Evolutionary conservation across 2,797 vertebrate species (phyloP).

Genomic region (Halcyon leucocephala): DNA sequence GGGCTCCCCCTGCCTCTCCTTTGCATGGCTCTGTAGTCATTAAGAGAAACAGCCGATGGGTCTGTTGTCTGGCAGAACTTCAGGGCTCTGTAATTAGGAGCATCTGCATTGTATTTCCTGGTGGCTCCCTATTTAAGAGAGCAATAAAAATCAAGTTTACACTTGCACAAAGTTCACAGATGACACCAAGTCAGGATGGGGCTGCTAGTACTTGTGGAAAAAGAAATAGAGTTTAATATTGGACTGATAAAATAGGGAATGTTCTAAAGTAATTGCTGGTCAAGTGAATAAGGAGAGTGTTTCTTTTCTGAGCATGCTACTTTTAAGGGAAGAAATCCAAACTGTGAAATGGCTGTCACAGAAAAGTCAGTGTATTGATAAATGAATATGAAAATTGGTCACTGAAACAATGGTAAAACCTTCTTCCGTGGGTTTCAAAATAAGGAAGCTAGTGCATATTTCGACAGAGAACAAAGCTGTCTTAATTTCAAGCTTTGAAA

Average conservation of each 20-base stretch:
- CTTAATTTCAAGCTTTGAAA: neutral
- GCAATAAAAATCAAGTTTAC: neutral
- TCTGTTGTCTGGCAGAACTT: neutral
- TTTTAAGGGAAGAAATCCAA: neutral
- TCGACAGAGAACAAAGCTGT: neutral
- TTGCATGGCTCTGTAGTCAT: fast-evolving
- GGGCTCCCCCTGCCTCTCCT: neutral
- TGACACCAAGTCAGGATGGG: neutral
- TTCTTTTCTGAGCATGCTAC: neutral
- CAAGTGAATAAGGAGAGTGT: neutral
- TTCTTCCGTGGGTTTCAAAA: neutral
- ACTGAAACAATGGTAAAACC: neutral
- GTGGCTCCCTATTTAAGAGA: neutral
- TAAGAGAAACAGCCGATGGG: neutral
- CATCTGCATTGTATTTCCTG: neutral
- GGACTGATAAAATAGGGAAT: neutral
- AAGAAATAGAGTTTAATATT: neutral
- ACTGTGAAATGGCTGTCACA: neutral
- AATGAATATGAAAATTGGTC: neutral
- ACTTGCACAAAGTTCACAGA: neutral
- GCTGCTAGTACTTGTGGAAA: neutral
- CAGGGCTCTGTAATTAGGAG: neutral
- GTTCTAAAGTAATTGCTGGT: neutral
- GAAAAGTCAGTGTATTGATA: neutral
- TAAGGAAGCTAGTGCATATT: neutral